Evolutionary conservation across 1,140 invertebrate genomes (phyloP).

Genomic region (Gryllus bimaculatus): DNA sequence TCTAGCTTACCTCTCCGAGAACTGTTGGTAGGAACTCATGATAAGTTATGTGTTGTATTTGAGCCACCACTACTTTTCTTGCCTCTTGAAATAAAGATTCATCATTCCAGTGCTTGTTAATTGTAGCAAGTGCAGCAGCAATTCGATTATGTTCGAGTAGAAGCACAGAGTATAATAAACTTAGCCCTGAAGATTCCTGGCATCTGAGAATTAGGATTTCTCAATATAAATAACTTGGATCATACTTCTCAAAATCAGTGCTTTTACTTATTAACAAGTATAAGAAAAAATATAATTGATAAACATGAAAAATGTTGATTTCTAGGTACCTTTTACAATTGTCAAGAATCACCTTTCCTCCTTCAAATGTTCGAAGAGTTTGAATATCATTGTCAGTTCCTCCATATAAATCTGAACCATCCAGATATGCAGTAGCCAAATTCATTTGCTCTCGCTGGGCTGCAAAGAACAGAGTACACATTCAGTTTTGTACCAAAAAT

Average conservation of each 20-base stretch:
- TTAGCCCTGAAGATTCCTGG: conserved; percentile 30
- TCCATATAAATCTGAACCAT: conserved; percentile 81
- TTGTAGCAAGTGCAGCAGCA: conserved; percentile 53
- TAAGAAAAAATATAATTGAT: neutral
- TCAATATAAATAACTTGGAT: conserved; percentile 22
- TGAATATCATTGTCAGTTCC: conserved; percentile 56
- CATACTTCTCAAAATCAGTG: too few relatives aligned
- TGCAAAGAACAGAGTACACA: conserved; percentile 29
- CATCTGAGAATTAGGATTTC: conserved; percentile 29
- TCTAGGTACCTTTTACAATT: conserved; percentile 44
- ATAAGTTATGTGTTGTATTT: conserved; percentile 78
- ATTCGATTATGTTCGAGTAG: conserved; percentile 76
- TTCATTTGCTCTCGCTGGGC: conserved; percentile 76
- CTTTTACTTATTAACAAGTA: too few relatives aligned
- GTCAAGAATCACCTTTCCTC: conserved; percentile 53
- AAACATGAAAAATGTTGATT: neutral
- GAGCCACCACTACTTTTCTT: conserved; percentile 60
- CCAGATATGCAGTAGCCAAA: conserved; percentile 74
- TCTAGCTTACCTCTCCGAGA: conserved; percentile 14
- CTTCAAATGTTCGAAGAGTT: conserved; percentile 61
- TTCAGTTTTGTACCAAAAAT: conserved; percentile 27
- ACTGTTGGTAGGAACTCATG: conserved; percentile 33
- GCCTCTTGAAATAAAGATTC: conserved; percentile 69
- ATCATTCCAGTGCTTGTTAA: conserved; percentile 79
- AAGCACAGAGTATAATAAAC: conserved; percentile 26